These are phyloP conservation scores for Lobophora halterata DNA, from an alignment of 2,888 invertebrate species.

Conservation along the genomic window DNA sequence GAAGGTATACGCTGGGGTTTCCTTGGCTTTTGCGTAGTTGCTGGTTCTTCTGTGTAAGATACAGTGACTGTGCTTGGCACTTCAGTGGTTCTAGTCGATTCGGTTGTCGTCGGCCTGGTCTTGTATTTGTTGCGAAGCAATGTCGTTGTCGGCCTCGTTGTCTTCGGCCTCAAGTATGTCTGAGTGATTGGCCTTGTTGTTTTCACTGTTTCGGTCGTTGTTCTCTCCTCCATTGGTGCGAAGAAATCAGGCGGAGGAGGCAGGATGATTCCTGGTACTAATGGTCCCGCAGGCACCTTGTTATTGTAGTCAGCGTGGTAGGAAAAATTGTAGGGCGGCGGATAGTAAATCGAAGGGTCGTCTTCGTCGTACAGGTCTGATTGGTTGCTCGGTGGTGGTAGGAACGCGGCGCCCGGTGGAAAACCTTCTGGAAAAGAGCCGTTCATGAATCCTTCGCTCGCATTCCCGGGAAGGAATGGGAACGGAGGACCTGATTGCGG, in stretches of 20 bases:
- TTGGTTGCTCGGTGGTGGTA: conserved; percentile 86
- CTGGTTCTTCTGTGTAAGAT: conserved; percentile 61
- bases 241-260: conserved; percentile 95
- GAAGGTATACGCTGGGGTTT: conserved; percentile 66
- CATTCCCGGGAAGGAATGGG: conserved; percentile 82
- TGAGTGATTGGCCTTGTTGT: conserved; percentile 50
- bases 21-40: conserved; percentile 61
- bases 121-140: conserved; percentile 64
- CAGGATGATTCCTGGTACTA: conserved; percentile 93
- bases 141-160: conserved; percentile 45
- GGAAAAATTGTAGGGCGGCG: conserved; percentile 94
- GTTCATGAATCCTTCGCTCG: conserved; percentile 80
- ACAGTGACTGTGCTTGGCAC: conserved; percentile 65
- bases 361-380: conserved; percentile 92
- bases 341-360: conserved; percentile 95
- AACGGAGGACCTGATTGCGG: conserved; percentile 82
- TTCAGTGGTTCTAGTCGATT: conserved; percentile 58
- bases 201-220: conserved; percentile 53
- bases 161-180: conserved; percentile 54
- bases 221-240: conserved; percentile 82
- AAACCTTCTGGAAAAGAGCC: conserved; percentile 80
- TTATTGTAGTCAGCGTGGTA: conserved; percentile 89
- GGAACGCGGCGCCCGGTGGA: conserved; percentile 79
- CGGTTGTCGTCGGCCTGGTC: conserved; percentile 65
- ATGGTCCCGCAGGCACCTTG: conserved; percentile 90